phyloP scores from a whole-genome alignment of 2,797 vertebrate genomes.

The Neopelma chrysocephalum region DNA sequence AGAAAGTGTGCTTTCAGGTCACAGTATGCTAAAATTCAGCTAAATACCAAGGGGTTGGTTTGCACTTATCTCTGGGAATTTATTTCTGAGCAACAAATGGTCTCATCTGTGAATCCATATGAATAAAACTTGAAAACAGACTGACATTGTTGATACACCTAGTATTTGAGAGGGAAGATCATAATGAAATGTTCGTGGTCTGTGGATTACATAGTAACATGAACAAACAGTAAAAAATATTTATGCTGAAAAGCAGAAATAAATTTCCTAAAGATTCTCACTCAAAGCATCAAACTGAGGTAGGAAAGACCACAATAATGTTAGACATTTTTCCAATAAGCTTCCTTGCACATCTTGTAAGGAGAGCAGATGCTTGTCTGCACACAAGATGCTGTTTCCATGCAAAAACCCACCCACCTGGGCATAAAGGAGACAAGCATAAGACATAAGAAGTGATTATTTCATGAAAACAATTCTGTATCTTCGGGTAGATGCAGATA shows the following conservation, averaged over 20 bases:
- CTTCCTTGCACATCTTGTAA: background rate
- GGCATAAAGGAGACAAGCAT: background rate
- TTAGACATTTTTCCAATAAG: background rate
- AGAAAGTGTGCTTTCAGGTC: background rate
- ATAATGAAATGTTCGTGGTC: background rate
- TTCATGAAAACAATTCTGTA: background rate
- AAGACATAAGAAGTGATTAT: background rate
- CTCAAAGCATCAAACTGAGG: background rate
- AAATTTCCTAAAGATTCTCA: background rate
- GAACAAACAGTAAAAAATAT: background rate
- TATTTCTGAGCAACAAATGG: background rate
- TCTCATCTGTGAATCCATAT: background rate
- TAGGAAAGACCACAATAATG: background rate
- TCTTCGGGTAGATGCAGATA: background rate
- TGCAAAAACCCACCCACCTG: background rate
- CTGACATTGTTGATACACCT: background rate
- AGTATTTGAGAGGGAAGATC: background rate
- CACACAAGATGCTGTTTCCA: background rate
- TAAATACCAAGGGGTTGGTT: background rate
- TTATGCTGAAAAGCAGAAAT: background rate
- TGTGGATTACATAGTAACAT: background rate
- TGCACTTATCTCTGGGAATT: background rate
- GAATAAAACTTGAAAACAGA: background rate
- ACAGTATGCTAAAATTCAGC: background rate
- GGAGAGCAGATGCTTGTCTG: background rate